Base-by-base conservation (phyloP, 2,797 vertebrate species). In the Liparis tanakae region DNA sequence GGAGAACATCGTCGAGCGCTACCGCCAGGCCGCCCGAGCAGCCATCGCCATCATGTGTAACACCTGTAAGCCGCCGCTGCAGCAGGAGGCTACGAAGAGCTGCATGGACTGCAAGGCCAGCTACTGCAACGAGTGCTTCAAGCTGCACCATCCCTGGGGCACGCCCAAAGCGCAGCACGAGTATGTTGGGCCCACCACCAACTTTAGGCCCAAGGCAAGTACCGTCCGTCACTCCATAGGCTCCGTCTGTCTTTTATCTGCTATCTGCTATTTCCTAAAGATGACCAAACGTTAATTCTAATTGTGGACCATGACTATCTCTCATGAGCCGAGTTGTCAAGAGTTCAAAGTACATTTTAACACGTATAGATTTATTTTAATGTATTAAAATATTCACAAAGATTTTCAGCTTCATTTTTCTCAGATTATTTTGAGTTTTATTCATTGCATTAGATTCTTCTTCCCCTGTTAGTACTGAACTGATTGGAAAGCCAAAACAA, bases 21-120 rank as follows among this genome's bases (percentile, higher is more conserved):
- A 99, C 56, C 94, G 98, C 18, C 98, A 98, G 90, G 97, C 98
- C 2, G 98, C 98, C 9, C 95, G 97, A 0, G 97, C 97, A 0
- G 97, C 97, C 1, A 74, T 96, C 4, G 97, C 98, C 2, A 98
- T 99, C 84, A 96, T 97, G 97, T 99, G 98, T 20, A 96, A 97
- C 87, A 94, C 95, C 59, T 99, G 98, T 81, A 99, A 99, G 79
- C 96, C 97, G 17, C 96, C 97, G 0, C 91, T 63, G 66, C 95
- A 9, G 71, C 97, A 98, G 70, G 98, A 99, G 83, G 98, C 97
- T 44, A 99, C 98, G 0, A 99, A 99, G 92, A 99, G 97, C 92
- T 99, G 98, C 87, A 95, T 98, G 96, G 98, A 99, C 92, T 99
- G 98, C 89, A 97, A 96, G 84, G 96, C 96, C 2, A 99, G 96